Evolutionary conservation across 2,888 invertebrate genomes (phyloP), one percentile per base, ranked within the genome.

Genomic region (Hypomecis atomaria): DNA sequence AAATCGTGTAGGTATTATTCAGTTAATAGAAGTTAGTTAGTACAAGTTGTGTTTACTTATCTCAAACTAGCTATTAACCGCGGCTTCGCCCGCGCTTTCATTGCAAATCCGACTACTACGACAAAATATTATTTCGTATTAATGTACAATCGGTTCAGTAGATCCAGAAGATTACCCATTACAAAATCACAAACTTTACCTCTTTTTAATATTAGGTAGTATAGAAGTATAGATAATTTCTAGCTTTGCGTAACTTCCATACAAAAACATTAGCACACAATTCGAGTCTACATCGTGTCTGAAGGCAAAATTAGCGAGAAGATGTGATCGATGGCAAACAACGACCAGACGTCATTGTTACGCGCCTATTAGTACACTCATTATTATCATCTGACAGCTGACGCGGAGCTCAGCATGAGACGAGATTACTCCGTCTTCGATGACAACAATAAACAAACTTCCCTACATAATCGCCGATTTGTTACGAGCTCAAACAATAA

Each of bases 401-500:
- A 57, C 65, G 55, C 23, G 50, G 47, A 40, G 54, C 73, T 40
- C 75, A 69, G 71, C 73, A 66, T 76, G 76, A 73, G 67, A 66
- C 69, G 45, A 69, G 69, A 71, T 67, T 42, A 63, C 62, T 64
- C 67, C 63, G 49, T 66, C 65, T 50, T 54, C 59, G 58, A 60
- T 53, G 47, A 65, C 67, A 66, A 63, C 59, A 74, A 71, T 65
- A 70, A 69, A 62, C 69, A 68, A 67, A 60, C 54, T 38, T 42
- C 50, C 70, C 62, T 71, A 71, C 69, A 69, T 72, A 69, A 77
- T 75, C 71, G 67, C 60, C 76, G 66, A 85, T 84, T 81, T 82
- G 80, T 80, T 77, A 78, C 79, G 69, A 76, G 59, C 61, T 64
- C 72, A 78, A 80, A 82, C 79, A 82, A 82, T 77, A 78, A 82